Percentiles rank a stretch among this genome's conserved stretches.
Evolutionary conservation across 2,888 invertebrate genomes (phyloP).

Genomic region (Drosophila prostipennis): DNA sequence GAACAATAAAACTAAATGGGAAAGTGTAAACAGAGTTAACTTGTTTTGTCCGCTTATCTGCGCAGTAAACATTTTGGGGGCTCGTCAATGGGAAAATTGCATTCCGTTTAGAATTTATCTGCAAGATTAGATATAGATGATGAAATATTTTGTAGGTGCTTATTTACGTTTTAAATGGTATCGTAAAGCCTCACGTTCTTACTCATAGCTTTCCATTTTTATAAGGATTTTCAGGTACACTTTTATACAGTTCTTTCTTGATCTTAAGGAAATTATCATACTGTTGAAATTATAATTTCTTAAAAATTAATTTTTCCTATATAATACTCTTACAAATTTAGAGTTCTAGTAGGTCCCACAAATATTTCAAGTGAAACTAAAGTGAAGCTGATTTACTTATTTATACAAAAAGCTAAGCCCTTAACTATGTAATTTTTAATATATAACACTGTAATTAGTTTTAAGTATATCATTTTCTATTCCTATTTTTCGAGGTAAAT

Average conservation of each 20-base stretch:
- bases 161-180: not conserved
- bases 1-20: slow-evolving; percentile 30
- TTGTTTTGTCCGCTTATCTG: slow-evolving; percentile 31
- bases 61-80: slow-evolving; percentile 29
- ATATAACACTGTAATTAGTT: too few relatives aligned
- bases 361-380: too few relatives aligned
- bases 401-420: not conserved
- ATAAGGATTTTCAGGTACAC: too few relatives aligned
- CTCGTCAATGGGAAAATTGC: slow-evolving; percentile 23
- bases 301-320: too few relatives aligned
- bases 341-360: too few relatives aligned
- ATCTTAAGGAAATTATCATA: too few relatives aligned
- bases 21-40: slow-evolving; percentile 32
- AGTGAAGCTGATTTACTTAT: not conserved
- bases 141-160: not conserved
- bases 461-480: not conserved
- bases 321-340: too few relatives aligned
- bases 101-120: slow-evolving; percentile 7
- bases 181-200: not conserved
- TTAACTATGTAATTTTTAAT: not conserved
- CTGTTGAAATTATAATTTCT: too few relatives aligned
- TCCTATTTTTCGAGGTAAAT: not conserved
- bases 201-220: too few relatives aligned
- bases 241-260: too few relatives aligned
- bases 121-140: slow-evolving; percentile 20